Evolutionary conservation across 2,797 vertebrate species (phyloP), one percentile per base, ranked within the genome.

Genomic region (Pantherophis alleghaniensis): DNA sequence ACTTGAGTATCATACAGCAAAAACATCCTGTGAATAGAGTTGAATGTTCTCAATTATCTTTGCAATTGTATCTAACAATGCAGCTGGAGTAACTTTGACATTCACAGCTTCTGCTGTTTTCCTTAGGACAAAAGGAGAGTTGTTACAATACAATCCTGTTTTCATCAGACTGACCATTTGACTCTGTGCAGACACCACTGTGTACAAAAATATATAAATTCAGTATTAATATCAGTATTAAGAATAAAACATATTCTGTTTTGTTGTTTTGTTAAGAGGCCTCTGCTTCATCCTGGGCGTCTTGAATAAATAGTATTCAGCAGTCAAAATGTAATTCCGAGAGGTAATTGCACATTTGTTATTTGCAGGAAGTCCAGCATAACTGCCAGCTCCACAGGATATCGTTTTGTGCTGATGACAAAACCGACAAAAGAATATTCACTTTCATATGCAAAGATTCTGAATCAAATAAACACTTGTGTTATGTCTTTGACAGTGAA

Each of bases 391-490:
- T 99, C 95, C 99, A 99, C 92, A 97, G 99, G 97, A 99, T 99
- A 98, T 99, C 99, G 13, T 99, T 99, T 97, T 99, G 99, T 93
- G 99, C 99, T 22, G 99, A 99, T 93, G 99, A 99, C 97, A 99
- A 99, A 98, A 99, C 99, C 0, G 99, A 99, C 97, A 99, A 99
- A 98, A 98, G 99, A 95, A 99, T 99, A 98, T 99, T 99, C 94
- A 99, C 99, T 55, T 99, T 99, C 96, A 99, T 99, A 98, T 99
- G 99, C 98, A 99, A 99, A 98, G 99, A 99, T 97, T 99, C 99
- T 0, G 99, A 99, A 94, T 99, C 99, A 91, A 99, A 99, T 97
- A 99, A 99, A 96, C 99, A 99, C 94, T 98, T 99, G 95, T 99
- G 99, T 97, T 99, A 98, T 28, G 99, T 99, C 93, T 99, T 99